These are phyloP conservation scores for Anarsia innoxiella DNA, from an alignment of 2,888 invertebrate species.

Conservation along the genomic window DNA sequence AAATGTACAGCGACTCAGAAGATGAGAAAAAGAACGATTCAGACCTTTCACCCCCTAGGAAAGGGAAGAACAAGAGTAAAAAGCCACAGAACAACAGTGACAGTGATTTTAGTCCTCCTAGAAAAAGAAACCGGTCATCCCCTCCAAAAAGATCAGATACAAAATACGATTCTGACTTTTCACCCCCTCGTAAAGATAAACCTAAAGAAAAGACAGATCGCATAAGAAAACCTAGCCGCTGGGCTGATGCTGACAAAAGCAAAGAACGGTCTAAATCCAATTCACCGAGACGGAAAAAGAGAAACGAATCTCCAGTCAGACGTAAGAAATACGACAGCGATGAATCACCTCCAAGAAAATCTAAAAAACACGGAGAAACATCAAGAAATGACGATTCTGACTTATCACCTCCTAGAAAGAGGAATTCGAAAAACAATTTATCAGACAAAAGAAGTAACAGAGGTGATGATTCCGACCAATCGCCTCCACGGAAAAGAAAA, in stretches of 20 bases:
- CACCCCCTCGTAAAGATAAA: conserved; percentile 28
- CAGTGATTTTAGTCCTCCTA: conserved; percentile 55
- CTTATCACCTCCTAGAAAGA: conserved; percentile 25
- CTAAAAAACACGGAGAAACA: conserved; percentile 15
- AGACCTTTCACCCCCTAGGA: conserved; percentile 31
- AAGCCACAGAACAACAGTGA: conserved; percentile 31
- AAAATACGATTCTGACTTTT: conserved; percentile 26
- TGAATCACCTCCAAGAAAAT: conserved; percentile 18
- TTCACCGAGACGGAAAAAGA: conserved; percentile 16
- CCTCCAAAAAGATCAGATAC: conserved; percentile 19
- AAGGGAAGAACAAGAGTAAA: conserved; percentile 14
- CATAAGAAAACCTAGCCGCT: conserved; percentile 39
- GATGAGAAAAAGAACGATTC: conserved; percentile 54
- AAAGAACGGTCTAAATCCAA: conserved; percentile 8
- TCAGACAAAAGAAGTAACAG: conserved; percentile 17
- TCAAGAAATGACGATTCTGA: conserved; percentile 23
- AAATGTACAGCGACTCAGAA: conserved; percentile 70
- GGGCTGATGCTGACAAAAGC: conserved; percentile 28
- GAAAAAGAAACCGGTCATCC: conserved; percentile 23
- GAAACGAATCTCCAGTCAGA: conserved; percentile 7
- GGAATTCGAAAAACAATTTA: too few relatives aligned
- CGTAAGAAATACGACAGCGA: neutral
- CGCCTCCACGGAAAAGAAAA: conserved; percentile 5
- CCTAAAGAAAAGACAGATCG: conserved; percentile 21
- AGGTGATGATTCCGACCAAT: conserved; percentile 12